These are phyloP conservation scores for Cremastinae sp. DNA, from an alignment of 2,888 invertebrate species.

Conservation along the genomic window DNA sequence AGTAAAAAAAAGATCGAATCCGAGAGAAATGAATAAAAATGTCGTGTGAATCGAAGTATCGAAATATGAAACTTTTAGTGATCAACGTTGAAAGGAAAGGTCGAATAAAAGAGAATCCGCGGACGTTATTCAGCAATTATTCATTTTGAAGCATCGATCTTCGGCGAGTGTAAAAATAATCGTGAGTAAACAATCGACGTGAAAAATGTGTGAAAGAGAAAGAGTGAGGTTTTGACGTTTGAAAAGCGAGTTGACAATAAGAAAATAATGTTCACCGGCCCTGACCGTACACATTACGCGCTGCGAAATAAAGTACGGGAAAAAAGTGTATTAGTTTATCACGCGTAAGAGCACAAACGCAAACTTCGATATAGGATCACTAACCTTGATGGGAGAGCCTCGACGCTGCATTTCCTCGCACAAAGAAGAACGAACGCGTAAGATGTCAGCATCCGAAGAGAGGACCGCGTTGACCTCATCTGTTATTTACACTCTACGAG, in stretches of 20 bases:
- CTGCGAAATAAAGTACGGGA: slow-evolving; percentile 17
- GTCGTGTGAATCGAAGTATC: too few relatives aligned
- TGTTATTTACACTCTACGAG: slow-evolving; percentile 37
- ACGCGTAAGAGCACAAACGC: slow-evolving; percentile 16
- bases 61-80: background rate
- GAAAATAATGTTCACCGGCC: slow-evolving; percentile 59
- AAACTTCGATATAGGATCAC: slow-evolving; percentile 64
- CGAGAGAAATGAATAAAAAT: background rate
- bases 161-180: background rate
- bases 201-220: background rate
- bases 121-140: background rate
- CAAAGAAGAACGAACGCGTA: slow-evolving; percentile 69
- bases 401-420: slow-evolving; percentile 71
- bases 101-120: background rate
- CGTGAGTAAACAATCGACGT: background rate
- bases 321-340: slow-evolving; percentile 13
- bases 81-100: background rate
- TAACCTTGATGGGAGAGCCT: slow-evolving; percentile 76
- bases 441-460: slow-evolving; percentile 66
- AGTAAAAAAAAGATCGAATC: background rate
- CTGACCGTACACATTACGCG: slow-evolving; percentile 55
- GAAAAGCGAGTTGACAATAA: slow-evolving; percentile 45
- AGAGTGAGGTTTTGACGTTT: slow-evolving; percentile 38
- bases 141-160: background rate
- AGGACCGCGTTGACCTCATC: slow-evolving; percentile 67